These are phyloP conservation scores for Urocitellus parryii DNA, from an alignment of 2,113 vertebrate species.

Conservation along the genomic window DNA sequence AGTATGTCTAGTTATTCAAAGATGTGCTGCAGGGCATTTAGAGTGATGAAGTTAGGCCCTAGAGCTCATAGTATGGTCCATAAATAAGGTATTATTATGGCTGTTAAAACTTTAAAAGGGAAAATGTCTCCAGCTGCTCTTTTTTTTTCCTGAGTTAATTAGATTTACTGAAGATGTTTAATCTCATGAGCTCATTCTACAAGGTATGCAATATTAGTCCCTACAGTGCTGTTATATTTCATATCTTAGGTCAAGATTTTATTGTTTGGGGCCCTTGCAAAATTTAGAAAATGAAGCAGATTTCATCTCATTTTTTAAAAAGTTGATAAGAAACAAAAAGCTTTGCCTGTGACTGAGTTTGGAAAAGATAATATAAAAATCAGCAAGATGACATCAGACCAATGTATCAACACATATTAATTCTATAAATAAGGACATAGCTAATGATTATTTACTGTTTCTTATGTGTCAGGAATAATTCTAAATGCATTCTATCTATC, in stretches of 20 bases:
- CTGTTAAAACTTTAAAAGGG: constrained; percentile 47
- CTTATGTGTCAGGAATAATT: not conserved
- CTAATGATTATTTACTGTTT: not conserved
- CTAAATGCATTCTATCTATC: constrained; percentile 23
- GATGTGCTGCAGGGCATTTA: not conserved
- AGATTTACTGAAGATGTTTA: constrained; percentile 26
- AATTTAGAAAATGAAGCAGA: constrained; percentile 46
- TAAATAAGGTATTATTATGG: constrained; percentile 18
- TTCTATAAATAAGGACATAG: not conserved
- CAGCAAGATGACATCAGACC: not conserved
- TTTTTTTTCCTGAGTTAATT: constrained; percentile 57
- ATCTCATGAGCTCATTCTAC: constrained; percentile 47
- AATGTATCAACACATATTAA: not conserved
- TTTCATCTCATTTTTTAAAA: not conserved
- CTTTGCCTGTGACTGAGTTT: constrained; percentile 22
- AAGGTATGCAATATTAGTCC: not conserved
- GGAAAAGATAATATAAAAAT: not conserved
- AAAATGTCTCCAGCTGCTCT: constrained; percentile 56
- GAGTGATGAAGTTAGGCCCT: not conserved
- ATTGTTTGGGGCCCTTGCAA: not conserved
- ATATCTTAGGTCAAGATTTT: not conserved
- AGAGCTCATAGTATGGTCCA: not conserved
- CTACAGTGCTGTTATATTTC: not conserved
- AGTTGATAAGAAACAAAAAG: constrained; percentile 8
- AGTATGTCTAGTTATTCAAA: not conserved